Percentiles rank a stretch among this genome's conserved stretches.
Evolutionary conservation across 1,140 invertebrate genomes (phyloP).

Genomic region (Geopemphigus sp.): DNA sequence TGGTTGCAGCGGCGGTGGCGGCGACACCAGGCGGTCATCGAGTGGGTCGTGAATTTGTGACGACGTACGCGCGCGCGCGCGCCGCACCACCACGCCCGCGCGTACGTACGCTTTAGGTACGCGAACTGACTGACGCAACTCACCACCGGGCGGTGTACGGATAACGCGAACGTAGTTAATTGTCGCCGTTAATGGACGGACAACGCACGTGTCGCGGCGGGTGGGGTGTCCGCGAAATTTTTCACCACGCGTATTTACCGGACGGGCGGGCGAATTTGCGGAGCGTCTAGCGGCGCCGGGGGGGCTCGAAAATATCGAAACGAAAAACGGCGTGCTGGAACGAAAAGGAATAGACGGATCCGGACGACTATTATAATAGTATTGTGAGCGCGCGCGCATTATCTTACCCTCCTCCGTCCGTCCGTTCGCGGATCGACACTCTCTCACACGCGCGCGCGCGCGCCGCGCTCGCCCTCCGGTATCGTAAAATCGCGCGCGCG

Average conservation of each 20-base stretch:
- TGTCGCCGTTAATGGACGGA: background rate
- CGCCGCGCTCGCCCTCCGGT: too few relatives aligned
- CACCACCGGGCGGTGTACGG: background rate
- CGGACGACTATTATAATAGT: background rate
- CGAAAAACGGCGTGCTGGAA: background rate
- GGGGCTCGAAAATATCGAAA: background rate
- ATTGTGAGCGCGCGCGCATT: background rate
- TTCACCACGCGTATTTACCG: slow-evolving; percentile 22
- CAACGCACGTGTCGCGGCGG: background rate
- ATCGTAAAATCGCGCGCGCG: background rate
- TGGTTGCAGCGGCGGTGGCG: background rate
- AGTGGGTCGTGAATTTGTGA: background rate
- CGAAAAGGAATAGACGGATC: background rate
- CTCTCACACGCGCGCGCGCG: background rate
- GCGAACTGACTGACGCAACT: too few relatives aligned
- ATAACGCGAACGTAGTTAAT: background rate
- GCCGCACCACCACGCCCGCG: background rate
- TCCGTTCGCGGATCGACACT: too few relatives aligned
- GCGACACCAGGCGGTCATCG: slow-evolving; percentile 22
- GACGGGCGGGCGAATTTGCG: background rate
- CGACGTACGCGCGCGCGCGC: background rate
- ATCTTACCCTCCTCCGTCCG: too few relatives aligned
- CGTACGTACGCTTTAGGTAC: too few relatives aligned
- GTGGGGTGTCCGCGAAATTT: slow-evolving; percentile 8
- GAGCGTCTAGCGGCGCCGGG: too few relatives aligned